Conservation (phyloP, 2,888 invertebrate species). For the Chirona hameri region DNA sequence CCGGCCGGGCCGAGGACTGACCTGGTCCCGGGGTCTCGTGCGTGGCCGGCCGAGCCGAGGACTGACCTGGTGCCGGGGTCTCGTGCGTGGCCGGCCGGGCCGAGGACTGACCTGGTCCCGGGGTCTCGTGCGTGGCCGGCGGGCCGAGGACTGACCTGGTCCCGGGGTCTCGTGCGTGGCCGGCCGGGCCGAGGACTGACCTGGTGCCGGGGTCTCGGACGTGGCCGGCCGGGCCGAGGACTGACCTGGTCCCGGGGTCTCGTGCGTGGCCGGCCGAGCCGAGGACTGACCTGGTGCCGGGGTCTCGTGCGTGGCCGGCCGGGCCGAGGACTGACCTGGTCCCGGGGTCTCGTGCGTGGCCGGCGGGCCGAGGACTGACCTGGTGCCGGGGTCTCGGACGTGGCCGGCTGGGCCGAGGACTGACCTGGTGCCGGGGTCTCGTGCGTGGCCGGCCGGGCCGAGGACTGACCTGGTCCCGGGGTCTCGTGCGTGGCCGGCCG, state of each 20-base stretch:
- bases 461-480: slow-evolving; percentile 44
- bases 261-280: neutral
- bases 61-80: slow-evolving; percentile 35
- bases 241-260: neutral
- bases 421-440: neutral
- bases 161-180: slow-evolving; percentile 36
- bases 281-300: slow-evolving; percentile 3
- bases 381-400: neutral
- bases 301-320: slow-evolving; percentile 44
- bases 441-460: neutral
- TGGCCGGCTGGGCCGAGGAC: neutral
- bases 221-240: no score
- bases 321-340: slow-evolving; percentile 47
- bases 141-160: slow-evolving; percentile 49
- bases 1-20: no score
- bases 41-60: neutral
- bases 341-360: no score
- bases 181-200: slow-evolving; percentile 47
- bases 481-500: neutral
- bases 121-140: slow-evolving; percentile 31
- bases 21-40: neutral
- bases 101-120: slow-evolving; percentile 44
- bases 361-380: neutral
- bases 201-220: neutral
- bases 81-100: neutral